These are phyloP conservation scores for Crocodylus rhombifer DNA, from an alignment of 2,797 vertebrate species.

Conservation along the genomic window DNA sequence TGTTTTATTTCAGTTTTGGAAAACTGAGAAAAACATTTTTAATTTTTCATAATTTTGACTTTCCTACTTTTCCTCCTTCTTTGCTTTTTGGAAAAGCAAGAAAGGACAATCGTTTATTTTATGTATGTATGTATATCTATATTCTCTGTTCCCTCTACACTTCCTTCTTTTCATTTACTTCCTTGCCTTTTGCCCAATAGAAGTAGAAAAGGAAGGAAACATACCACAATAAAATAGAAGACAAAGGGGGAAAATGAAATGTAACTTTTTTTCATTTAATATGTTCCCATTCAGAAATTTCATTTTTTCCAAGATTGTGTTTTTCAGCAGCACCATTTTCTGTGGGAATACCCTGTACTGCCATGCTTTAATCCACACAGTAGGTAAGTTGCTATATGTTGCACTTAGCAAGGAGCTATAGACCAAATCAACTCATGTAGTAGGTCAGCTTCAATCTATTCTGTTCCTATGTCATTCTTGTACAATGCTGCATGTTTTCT, in stretches of 20 bases:
- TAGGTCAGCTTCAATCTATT: not conserved
- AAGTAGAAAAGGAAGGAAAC: not conserved
- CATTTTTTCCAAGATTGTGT: not conserved
- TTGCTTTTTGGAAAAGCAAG: not conserved
- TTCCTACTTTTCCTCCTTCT: not conserved
- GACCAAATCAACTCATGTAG: too few species aligned
- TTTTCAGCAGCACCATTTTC: not conserved
- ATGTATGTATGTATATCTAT: too few species aligned
- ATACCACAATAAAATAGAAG: not conserved
- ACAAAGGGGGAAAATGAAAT: not conserved
- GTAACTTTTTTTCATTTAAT: not conserved
- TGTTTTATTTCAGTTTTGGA: not conserved
- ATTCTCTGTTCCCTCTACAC: not conserved
- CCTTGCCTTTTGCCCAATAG: accelerated
- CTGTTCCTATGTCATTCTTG: not conserved
- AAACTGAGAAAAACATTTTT: constrained; percentile 8
- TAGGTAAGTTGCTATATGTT: not conserved
- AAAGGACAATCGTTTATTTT: not conserved
- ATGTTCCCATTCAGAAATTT: not conserved
- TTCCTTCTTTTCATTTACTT: accelerated
- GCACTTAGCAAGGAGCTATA: not conserved
- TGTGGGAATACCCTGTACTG: not conserved
- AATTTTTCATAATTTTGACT: not conserved
- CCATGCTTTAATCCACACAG: not conserved
- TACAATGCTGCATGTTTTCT: not conserved